Conservation (phyloP, 2,888 invertebrate species). For the Meloe dianella region DNA sequence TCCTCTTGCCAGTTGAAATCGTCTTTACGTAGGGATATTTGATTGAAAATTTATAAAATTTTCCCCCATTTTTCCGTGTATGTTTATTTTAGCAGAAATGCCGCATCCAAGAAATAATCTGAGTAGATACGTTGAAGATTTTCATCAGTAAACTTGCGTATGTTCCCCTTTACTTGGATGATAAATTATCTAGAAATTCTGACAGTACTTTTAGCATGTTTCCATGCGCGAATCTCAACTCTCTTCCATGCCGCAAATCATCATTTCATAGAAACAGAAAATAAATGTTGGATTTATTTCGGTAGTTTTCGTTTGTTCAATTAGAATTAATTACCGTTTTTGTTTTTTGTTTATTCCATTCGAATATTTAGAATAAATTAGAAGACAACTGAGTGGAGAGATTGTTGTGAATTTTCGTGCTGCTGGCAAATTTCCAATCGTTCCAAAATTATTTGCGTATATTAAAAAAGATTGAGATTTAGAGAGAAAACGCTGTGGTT, state of each 20-base stretch:
- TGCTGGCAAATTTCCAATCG: conserved; percentile 5
- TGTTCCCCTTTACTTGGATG: neutral
- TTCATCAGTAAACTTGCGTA: neutral
- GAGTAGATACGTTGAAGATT: neutral
- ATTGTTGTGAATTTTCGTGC: neutral
- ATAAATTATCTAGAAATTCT: neutral
- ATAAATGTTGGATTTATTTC: too few species aligned
- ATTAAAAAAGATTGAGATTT: neutral
- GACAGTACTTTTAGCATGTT: neutral
- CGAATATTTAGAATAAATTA: neutral
- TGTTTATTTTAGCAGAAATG: too few species aligned
- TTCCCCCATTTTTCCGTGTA: too few species aligned
- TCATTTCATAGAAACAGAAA: neutral
- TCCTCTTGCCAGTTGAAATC: neutral
- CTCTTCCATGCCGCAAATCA: neutral
- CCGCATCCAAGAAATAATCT: too few species aligned
- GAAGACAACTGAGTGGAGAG: neutral
- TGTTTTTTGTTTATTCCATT: too few species aligned
- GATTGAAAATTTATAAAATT: neutral
- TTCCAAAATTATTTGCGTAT: neutral
- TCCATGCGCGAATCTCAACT: neutral
- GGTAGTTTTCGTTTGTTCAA: too few species aligned
- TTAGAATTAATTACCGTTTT: too few species aligned
- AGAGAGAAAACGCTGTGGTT: neutral
- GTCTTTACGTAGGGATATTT: neutral